Base-by-base conservation (phyloP, 1,140 invertebrate genomes). In the Lepidotrigona ventralis region DNA sequence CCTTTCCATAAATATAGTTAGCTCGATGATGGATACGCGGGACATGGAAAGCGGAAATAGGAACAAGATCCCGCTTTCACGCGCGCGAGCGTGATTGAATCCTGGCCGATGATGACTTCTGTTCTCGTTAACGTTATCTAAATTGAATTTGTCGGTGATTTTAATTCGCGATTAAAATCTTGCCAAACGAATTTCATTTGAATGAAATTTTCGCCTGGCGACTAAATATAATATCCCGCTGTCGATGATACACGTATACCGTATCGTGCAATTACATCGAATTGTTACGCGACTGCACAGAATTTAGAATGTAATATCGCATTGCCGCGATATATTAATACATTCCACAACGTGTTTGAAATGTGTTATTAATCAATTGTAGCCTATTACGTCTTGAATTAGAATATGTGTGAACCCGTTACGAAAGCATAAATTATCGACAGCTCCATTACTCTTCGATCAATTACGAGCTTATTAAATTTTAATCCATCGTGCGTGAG, bases 1-100 rank as follows among this genome's bases (percentile, higher is more conserved):
- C 51, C 73, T 63, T 72, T 66, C 17, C 68, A 29, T 76, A 71
- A 85, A 81, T 81, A 85, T 26, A 15, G 2, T 29, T 54, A 64
- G 54, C 46, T n/a, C 39, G 19, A 23, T 74, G 51, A 56, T 29
- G 51, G 75, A 68, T 63, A 17, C 21, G 39, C 15, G 19, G n/a
- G 12, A 11, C 1, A 9, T 1, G 26, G 33, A 51, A 29, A 14
- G 9, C 14, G 66, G n/a, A 2, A n/a, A 17, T 23, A 58, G 60
- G 23, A 26, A 23, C 17, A 51, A 26, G n/a, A 14, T 60, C 1
- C 23, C n/a, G 3, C 39, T 46, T 46, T 46, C 39, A 46, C 39
- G 39, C 39, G 39, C 39, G 39, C 39, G 39, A 46, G 39, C 58
- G 9, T 23, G 58, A 60, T 60, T 60, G 58, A n/a, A 60, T 60